Evolutionary conservation across 2,113 vertebrate genomes (phyloP), one percentile per base, ranked within the genome.

Genomic region (Ciconia maguari): DNA sequence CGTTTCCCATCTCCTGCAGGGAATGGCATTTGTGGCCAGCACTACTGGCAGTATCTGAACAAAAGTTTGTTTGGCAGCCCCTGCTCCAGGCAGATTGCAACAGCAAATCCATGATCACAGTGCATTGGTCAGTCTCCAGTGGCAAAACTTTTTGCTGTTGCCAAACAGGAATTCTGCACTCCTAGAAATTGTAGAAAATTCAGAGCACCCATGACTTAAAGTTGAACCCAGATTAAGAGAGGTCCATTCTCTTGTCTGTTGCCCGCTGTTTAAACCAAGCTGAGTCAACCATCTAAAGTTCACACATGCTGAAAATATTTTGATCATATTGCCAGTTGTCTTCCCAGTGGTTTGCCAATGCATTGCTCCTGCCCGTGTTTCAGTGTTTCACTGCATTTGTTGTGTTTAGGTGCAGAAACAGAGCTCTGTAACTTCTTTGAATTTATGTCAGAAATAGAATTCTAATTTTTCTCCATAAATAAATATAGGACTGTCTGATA

Each of bases 401-500:
- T 69, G n/a, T 42, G 18, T 87, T 90, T 49, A 82, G 27, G 13
- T 89, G 61, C 79, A 58, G 46, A 90, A 74, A 77, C 21, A 42
- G 44, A 81, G 24, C n/a, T 93, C 36, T 76, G 1, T 74, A 55
- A 89, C 22, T 79, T 49, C 26, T 66, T 42, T 24, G 29, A 85
- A 83, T 54, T 58, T 2, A 7, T 46, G 3, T 61, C 51, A 93
- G 49, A 94, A 95, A 42, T 10, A 60, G 25, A 83, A 82, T 52
- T 81, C 72, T 89, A 38, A 24, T 74, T 83, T 75, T 87, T 89
- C 54, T 94, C 49, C 46, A 25, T 81, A 66, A 95, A 91, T 61
- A 79, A 64, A 69, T 44, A 29, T 22, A 99, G 99, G 98, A 93
- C 93, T 99, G 44, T 69, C 97, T 46, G 98, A 98, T 68, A 99